phyloP scores from a whole-genome alignment of 2,888 invertebrate species.

The Suillia variegata region DNA sequence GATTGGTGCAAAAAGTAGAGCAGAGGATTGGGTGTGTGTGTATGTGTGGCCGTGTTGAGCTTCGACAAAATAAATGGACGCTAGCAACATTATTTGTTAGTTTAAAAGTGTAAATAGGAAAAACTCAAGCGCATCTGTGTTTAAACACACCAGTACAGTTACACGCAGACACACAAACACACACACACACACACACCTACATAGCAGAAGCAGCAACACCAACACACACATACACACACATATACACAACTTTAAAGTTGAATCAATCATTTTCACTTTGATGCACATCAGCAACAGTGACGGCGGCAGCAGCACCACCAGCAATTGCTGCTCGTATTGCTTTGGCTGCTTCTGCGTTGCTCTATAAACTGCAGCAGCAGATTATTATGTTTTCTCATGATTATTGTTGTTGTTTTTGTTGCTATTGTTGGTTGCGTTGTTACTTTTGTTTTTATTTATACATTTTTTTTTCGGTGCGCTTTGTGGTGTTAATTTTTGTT shows the following conservation, averaged over 20 bases:
- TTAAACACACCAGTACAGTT: slow-evolving; percentile 15
- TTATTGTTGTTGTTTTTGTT: slow-evolving; percentile 22
- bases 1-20: too few relatives aligned
- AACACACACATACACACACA: neutral
- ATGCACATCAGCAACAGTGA: slow-evolving; percentile 56
- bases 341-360: slow-evolving; percentile 6
- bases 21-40: neutral
- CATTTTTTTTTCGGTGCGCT: too few relatives aligned
- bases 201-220: neutral
- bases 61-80: slow-evolving; percentile 40
- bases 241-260: slow-evolving; percentile 53
- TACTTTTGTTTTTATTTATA: too few relatives aligned
- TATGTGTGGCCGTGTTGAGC: neutral
- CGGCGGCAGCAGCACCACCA: slow-evolving; percentile 35
- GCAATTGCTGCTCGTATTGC: slow-evolving; percentile 22
- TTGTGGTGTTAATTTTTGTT: slow-evolving; percentile 56
- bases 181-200: slow-evolving; percentile 28
- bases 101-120: slow-evolving; percentile 21
- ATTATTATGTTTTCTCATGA: slow-evolving; percentile 16
- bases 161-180: slow-evolving; percentile 24
- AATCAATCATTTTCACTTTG: slow-evolving; percentile 60
- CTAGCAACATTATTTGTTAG: slow-evolving; percentile 24
- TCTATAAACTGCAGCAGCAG: slow-evolving; percentile 23
- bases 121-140: slow-evolving; percentile 34
- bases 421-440: too few relatives aligned